A percentile compares a stretch with the other conserved stretches of the same genome.
phyloP scores from a whole-genome alignment of 2,888 invertebrate genomes.

The Cynaeus angustus region DNA sequence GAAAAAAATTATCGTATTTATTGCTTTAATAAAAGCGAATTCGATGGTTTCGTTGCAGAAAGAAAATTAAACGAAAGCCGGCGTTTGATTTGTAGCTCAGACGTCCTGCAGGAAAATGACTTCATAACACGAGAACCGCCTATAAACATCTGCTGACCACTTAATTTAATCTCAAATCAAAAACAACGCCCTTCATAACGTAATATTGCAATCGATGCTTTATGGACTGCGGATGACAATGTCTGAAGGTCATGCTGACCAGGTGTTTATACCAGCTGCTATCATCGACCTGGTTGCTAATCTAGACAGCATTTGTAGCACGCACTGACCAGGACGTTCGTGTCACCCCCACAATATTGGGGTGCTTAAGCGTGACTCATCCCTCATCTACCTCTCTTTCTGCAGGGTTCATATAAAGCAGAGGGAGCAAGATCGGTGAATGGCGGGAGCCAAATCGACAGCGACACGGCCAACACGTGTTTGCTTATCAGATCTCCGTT shows the following conservation, averaged over 20 bases:
- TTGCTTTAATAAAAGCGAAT: conserved; percentile 24
- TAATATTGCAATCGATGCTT: conserved; percentile 5
- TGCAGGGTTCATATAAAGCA: not conserved
- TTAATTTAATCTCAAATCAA: conserved; percentile 56
- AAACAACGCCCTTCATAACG: conserved; percentile 47
- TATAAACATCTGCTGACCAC: conserved; percentile 59
- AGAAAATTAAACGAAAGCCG: conserved; percentile 34
- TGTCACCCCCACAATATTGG: conserved; percentile 47
- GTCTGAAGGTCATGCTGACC: conserved; percentile 39
- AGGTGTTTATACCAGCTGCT: conserved; percentile 55
- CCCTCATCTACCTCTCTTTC: conserved; percentile 30
- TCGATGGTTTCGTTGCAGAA: conserved; percentile 16
- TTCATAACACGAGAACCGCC: conserved; percentile 53
- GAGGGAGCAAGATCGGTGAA: conserved; percentile 2
- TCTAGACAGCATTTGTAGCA: conserved; percentile 53
- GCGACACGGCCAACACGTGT: conserved; percentile 32
- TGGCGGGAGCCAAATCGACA: conserved; percentile 21
- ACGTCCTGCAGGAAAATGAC: conserved; percentile 50
- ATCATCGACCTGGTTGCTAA: conserved; percentile 40
- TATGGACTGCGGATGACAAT: conserved; percentile 24
- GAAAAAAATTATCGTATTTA: conserved; percentile 23
- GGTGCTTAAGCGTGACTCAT: conserved; percentile 54
- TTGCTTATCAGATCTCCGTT: conserved; percentile 30
- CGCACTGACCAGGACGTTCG: conserved; percentile 50
- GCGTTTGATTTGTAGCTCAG: conserved; percentile 39